Evolutionary conservation across 2,113 vertebrate genomes (phyloP).

Genomic region (Anhinga anhinga): DNA sequence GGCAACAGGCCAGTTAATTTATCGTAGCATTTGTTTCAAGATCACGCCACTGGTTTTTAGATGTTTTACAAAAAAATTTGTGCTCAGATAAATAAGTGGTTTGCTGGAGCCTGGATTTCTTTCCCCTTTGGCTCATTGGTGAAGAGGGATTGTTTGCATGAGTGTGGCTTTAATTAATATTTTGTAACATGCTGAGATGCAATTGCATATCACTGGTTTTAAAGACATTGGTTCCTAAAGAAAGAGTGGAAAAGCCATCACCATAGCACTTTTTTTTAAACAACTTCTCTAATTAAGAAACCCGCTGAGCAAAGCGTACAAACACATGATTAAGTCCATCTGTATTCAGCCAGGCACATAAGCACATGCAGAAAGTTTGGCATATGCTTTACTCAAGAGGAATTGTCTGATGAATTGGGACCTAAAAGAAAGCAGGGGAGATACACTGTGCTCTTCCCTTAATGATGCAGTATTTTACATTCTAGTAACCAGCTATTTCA

Average conservation of each 20-base stretch:
- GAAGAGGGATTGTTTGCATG: not conserved
- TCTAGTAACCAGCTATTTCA: not conserved
- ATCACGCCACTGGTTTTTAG: not conserved
- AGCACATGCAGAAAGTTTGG: not conserved
- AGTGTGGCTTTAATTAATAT: slow-evolving; percentile 18
- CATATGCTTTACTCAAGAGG: not conserved
- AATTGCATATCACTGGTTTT: not conserved
- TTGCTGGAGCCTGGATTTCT: not conserved
- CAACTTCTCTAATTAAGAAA: slow-evolving; percentile 29
- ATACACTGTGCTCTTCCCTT: not conserved
- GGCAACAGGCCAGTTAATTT: not conserved
- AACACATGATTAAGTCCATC: not conserved
- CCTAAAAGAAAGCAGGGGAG: not conserved
- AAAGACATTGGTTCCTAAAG: not conserved
- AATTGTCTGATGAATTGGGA: not conserved
- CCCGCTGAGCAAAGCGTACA: not conserved
- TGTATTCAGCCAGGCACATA: not conserved
- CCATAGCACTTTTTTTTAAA: not conserved
- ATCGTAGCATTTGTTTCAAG: not conserved
- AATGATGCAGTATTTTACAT: not conserved
- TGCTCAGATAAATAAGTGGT: not conserved
- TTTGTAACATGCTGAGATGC: not conserved
- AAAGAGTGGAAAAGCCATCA: not conserved
- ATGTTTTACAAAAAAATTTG: not conserved
- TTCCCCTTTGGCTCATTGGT: not conserved